Percentiles rank a stretch among this genome's conserved stretches.
Evolutionary conservation across 2,113 vertebrate genomes (phyloP).

Genomic region (Gallinago undulata): DNA sequence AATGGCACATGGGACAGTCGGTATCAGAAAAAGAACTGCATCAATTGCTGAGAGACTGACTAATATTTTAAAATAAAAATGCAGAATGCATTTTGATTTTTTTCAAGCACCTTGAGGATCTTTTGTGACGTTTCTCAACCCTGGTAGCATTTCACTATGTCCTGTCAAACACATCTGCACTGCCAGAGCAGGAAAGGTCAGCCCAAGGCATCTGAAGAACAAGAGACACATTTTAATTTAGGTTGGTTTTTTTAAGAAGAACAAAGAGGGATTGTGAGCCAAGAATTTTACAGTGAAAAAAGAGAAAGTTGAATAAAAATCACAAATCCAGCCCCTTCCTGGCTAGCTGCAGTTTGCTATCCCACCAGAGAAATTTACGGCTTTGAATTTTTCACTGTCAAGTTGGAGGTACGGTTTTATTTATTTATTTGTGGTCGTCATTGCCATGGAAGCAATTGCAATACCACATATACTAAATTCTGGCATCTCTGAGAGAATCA

Average conservation of each 20-base stretch:
- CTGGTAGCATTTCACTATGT: neutral
- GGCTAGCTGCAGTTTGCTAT: neutral
- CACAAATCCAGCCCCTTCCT: neutral
- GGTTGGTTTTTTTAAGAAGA: neutral
- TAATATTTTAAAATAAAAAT: neutral
- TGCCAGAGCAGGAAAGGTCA: neutral
- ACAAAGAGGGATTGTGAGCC: neutral
- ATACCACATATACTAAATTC: neutral
- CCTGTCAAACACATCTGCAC: neutral
- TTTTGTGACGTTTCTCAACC: neutral
- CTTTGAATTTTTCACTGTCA: neutral
- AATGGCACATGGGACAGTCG: neutral
- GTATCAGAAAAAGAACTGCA: neutral
- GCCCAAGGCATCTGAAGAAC: neutral
- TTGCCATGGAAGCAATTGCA: neutral
- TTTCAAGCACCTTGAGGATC: neutral
- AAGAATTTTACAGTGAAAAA: neutral
- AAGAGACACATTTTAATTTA: neutral
- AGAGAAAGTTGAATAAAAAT: neutral
- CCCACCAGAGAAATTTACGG: accelerated
- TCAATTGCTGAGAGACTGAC: neutral
- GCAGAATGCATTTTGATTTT: neutral
- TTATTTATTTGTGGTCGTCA: neutral
- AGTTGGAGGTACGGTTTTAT: neutral
- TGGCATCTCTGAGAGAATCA: neutral